These are phyloP conservation scores for Gryllus longicercus DNA, from an alignment of 2,888 invertebrate species.

Conservation along the genomic window DNA sequence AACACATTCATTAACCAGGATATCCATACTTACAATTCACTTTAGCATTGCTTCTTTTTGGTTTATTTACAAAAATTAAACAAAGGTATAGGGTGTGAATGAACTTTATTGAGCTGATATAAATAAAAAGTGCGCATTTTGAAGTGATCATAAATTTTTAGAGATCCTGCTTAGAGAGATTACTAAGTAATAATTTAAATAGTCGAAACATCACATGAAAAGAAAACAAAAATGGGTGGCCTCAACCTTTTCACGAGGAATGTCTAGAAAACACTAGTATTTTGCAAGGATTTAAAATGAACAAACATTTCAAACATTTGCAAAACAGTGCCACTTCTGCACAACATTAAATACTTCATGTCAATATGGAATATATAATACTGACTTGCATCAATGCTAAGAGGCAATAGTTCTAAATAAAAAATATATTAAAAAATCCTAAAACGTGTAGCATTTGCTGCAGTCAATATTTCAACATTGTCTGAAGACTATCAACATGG, in stretches of 20 bases:
- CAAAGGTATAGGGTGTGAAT: background rate
- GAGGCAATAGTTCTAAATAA: background rate
- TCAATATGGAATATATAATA: background rate
- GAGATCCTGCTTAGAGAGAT: background rate
- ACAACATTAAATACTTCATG: constrained; percentile 1
- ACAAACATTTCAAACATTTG: constrained; percentile 3
- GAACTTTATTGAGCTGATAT: constrained; percentile 8
- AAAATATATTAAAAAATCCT: constrained; percentile 11
- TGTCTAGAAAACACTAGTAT: background rate
- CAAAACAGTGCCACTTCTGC: background rate
- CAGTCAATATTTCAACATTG: background rate
- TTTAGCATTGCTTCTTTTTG: too few species aligned
- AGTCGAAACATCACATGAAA: constrained; percentile 11
- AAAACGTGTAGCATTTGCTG: background rate
- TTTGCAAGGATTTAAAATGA: constrained; percentile 10
- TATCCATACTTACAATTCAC: background rate
- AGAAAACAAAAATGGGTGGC: background rate
- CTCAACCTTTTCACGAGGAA: background rate
- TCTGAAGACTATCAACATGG: background rate
- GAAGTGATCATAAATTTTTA: background rate
- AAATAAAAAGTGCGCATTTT: background rate
- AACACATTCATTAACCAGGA: background rate
- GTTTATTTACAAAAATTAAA: too few species aligned
- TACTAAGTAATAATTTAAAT: constrained; percentile 12
- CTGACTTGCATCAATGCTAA: constrained; percentile 17